phyloP scores from a whole-genome alignment of 2,888 invertebrate species.

The Drosophila putrida region DNA sequence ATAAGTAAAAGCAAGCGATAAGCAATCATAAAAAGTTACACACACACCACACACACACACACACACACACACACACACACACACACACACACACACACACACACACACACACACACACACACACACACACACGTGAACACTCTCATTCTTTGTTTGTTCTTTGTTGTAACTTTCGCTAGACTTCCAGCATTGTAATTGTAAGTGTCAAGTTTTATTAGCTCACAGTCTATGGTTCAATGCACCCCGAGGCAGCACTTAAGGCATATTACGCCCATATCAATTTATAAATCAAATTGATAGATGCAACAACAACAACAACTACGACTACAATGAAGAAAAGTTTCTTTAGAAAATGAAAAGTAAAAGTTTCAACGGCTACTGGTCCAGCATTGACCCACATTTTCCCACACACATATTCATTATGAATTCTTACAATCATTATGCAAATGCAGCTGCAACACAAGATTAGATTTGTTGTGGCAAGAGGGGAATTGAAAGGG shows the following conservation, averaged over 20 bases:
- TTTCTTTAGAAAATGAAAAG: constrained; percentile 45
- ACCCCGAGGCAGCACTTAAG: constrained; percentile 20
- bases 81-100: background rate
- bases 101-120: background rate
- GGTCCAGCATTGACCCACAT: constrained; percentile 70
- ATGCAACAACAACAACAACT: constrained; percentile 4
- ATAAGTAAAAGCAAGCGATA: constrained; percentile 54
- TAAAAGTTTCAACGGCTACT: constrained; percentile 67
- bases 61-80: constrained; percentile 13
- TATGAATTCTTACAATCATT: constrained; percentile 49
- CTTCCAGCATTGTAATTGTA: constrained; percentile 57
- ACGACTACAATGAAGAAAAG: constrained; percentile 10
- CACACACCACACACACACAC: background rate
- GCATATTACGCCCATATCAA: constrained; percentile 55
- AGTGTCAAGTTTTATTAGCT: constrained; percentile 79
- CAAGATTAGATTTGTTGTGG: constrained; percentile 7
- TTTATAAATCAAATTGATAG: constrained; percentile 44
- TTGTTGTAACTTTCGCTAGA: constrained; percentile 70
- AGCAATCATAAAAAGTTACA: constrained; percentile 57
- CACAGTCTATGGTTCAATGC: constrained; percentile 56
- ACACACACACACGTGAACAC: constrained; percentile 2
- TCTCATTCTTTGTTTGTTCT: constrained; percentile 69
- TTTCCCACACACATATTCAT: constrained; percentile 12
- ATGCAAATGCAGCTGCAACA: constrained; percentile 71
- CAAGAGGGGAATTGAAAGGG: background rate